Evolutionary conservation across 2,797 vertebrate species (phyloP).

Genomic region (Pygocentrus nattereri): DNA sequence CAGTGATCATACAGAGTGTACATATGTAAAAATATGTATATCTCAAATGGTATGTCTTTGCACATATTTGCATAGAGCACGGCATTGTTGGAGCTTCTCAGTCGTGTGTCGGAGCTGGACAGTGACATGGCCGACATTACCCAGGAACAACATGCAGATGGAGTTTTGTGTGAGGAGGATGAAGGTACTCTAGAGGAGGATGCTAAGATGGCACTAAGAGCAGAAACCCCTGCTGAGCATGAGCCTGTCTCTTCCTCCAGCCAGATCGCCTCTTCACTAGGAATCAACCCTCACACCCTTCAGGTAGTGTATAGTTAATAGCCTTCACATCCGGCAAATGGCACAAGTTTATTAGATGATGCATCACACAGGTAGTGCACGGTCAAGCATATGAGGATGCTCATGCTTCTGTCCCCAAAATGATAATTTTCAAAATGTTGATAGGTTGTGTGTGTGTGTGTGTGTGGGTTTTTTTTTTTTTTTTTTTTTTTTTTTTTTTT

Average conservation of each 20-base stretch:
- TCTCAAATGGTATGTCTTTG: constrained; percentile 48
- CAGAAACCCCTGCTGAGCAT: constrained; percentile 75
- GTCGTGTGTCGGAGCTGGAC: constrained; percentile 86
- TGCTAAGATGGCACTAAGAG: constrained; percentile 7
- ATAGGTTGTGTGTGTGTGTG: too few species aligned
- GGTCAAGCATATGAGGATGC: background rate
- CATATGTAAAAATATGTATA: background rate
- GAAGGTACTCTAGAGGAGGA: constrained; percentile 47
- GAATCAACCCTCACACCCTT: constrained; percentile 92
- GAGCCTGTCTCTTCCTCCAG: constrained; percentile 82
- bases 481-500: too few species aligned
- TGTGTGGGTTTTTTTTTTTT: background rate
- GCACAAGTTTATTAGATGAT: background rate
- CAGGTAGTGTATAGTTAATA: constrained; percentile 80
- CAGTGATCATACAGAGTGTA: background rate
- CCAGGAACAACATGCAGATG: constrained; percentile 79
- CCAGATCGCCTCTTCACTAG: constrained; percentile 87
- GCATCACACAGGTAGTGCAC: constrained; percentile 70
- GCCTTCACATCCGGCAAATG: constrained; percentile 77
- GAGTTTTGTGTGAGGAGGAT: constrained; percentile 73
- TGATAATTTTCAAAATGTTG: too few species aligned
- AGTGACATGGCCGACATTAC: constrained; percentile 98
- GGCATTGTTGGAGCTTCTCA: constrained; percentile 78
- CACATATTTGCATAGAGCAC: constrained; percentile 73
- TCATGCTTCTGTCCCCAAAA: too few species aligned